Conservation (phyloP, 2,113 vertebrate genomes). For the Forbesichthys papilliferus region DNA sequence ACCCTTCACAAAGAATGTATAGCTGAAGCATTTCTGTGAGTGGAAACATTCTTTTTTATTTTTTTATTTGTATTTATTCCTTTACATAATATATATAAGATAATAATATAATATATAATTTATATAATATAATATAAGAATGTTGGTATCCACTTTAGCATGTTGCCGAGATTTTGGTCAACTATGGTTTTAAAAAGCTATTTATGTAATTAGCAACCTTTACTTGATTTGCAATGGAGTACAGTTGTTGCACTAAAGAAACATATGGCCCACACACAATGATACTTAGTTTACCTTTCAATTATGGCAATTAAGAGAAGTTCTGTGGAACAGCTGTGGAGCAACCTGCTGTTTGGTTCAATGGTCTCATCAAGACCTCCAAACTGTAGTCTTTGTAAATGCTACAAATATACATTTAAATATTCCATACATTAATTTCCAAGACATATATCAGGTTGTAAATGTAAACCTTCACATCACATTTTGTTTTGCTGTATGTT, state of each 20-base stretch:
- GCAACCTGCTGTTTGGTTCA: conserved; percentile 50
- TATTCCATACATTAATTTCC: conserved; percentile 1
- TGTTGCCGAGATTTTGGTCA: background rate
- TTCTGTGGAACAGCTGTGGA: conserved; percentile 75
- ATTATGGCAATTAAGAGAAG: conserved; percentile 83
- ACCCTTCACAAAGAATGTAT: no score
- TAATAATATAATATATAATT: no score
- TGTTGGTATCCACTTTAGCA: background rate
- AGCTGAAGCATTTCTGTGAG: background rate
- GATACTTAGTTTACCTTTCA: conserved; percentile 82
- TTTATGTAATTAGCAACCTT: conserved; percentile 22
- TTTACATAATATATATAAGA: background rate
- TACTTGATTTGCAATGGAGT: conserved; percentile 75
- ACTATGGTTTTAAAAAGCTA: background rate
- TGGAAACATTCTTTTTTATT: background rate
- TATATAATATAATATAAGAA: background rate
- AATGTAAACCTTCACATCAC: no score
- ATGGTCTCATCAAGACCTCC: conserved; percentile 26
- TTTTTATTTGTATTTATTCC: no score
- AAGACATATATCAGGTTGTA: background rate
- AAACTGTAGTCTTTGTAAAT: conserved; percentile 8
- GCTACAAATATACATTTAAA: background rate
- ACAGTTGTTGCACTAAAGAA: conserved; percentile 76
- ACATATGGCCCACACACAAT: conserved; percentile 87
- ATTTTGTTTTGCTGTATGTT: background rate